A percentile compares a stretch with the other conserved stretches of the same genome.
Evolutionary conservation across 2,797 vertebrate genomes (phyloP).

Genomic region (Pipistrellus pipistrellus): DNA sequence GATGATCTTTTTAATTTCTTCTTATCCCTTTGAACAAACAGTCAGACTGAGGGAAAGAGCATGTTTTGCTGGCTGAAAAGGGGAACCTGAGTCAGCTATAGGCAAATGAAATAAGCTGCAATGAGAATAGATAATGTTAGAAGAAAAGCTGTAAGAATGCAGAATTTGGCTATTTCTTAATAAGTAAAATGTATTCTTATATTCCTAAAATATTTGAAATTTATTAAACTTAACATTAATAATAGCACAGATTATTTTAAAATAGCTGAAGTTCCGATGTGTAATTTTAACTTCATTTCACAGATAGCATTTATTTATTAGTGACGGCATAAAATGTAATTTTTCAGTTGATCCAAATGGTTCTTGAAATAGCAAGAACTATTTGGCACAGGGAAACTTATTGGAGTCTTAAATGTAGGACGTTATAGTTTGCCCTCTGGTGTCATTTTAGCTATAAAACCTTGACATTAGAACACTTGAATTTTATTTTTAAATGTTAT

Average conservation of each 20-base stretch:
- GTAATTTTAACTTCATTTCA: not conserved
- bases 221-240: not conserved
- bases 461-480: not conserved
- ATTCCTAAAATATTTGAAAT: not conserved
- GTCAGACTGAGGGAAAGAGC: constrained; percentile 86
- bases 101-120: not conserved
- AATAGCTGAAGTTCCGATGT: not conserved
- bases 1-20: constrained; percentile 62
- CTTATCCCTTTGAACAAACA: constrained; percentile 29
- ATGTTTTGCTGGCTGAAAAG: constrained; percentile 86
- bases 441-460: constrained; percentile 43
- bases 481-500: constrained; percentile 36
- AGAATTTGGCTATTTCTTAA: constrained; percentile 11
- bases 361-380: not conserved
- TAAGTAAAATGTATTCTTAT: not conserved
- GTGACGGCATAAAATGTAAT: not conserved
- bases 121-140: not conserved
- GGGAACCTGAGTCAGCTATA: constrained; percentile 80
- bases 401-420: not conserved
- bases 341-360: not conserved
- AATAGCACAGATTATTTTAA: not conserved
- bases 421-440: constrained; percentile 81
- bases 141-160: not conserved
- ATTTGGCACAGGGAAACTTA: not conserved
- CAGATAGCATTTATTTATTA: not conserved